Base-by-base conservation (phyloP, 1,140 invertebrate species). In the Drosophila subpulchrella region DNA sequence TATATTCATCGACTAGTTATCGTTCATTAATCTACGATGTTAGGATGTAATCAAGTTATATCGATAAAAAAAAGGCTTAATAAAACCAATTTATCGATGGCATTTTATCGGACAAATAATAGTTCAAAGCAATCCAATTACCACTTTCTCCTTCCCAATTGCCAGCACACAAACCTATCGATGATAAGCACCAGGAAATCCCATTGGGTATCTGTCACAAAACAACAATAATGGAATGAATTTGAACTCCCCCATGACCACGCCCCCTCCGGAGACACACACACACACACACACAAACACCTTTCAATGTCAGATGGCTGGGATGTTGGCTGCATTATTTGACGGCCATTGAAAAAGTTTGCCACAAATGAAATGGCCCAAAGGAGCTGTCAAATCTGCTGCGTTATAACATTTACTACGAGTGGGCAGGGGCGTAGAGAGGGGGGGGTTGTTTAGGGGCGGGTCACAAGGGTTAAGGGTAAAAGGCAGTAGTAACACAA, bases 291-390 rank as follows among this genome's bases (percentile, higher is more conserved):
- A 66, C 12, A 32, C 12, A 56, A 27, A 57, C 65, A 71, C 66
- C 42, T 71, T 57, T 68, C 50, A 47, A 17, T 70, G 65, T 42
- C 61, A 54, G 65, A 46, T 44, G 62, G 61, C 57, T 36, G 11
- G 50, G 50, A 53, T 34, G 15, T 41, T 36, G 56, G 47, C 67
- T 71, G 67, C 67, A 71, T 71, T 68, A 71, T 71, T 71, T 71
- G 67, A 71, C 51, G 67, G 67, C 67, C 67, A 71, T 71, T 71
- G 63, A 57, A 70, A 71, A 57, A 70, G 67, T 70, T 71, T 70
- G 66, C 68, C 68, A 71, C 67, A 71, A 71, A 71, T 68, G 67
- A 71, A 71, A 71, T 71, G 68, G 66, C 68, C 66, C 66, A 71
- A 71, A 71, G 68, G 68, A 71, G 65, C 67, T 71, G 68, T 71